Evolutionary conservation across 2,888 invertebrate genomes (phyloP), one percentile per base, ranked within the genome.

Genomic region (Thereva nobilitata): DNA sequence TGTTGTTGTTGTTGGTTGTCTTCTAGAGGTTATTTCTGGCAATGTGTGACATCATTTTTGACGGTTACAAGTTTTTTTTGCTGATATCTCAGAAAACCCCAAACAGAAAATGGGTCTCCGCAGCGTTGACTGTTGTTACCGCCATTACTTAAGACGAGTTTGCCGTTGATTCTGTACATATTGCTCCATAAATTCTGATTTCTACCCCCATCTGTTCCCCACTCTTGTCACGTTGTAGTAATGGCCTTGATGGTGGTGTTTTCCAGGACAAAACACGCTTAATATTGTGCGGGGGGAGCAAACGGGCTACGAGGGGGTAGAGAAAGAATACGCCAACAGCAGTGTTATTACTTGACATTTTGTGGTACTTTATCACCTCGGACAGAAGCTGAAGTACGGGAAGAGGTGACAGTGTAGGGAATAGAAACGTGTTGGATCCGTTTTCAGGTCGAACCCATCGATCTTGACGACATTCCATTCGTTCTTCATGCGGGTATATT

Each of bases 341-440:
- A 35, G n/a, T 9, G 5, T n/a, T 9, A 56, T 44, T 56, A 44
- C 42, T 52, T 52, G 23, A 52, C 10, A 8, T 5, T 34, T n/a
- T 9, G 6, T 42, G 53, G 37, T 52, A 47, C 37, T 49, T 67
- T 72, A 76, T 82, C 85, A 86, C 83, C 86, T 64, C 38, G 91
- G 91, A 78, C 95, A 95, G 82, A 90, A 90, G 76, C 88, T 87
- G 79, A 89, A 89, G 80, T 91, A 87, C 61, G 94, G 93, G 82
- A 92, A 94, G 73, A 95, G 85, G 80, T 89, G 90, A 82, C 95
- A 95, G 81, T 95, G 95, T 73, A 95, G 85, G 70, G 94, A 94
- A 76, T 91, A 86, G 82, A 95, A 93, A 81, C 94, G 90, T 74
- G 91, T 92, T 57, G 92, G 92, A 83, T 94, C 94, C 72, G 89